These are phyloP conservation scores for Drosophila nasuta DNA, from an alignment of 1,140 invertebrate species.

Conservation along the genomic window DNA sequence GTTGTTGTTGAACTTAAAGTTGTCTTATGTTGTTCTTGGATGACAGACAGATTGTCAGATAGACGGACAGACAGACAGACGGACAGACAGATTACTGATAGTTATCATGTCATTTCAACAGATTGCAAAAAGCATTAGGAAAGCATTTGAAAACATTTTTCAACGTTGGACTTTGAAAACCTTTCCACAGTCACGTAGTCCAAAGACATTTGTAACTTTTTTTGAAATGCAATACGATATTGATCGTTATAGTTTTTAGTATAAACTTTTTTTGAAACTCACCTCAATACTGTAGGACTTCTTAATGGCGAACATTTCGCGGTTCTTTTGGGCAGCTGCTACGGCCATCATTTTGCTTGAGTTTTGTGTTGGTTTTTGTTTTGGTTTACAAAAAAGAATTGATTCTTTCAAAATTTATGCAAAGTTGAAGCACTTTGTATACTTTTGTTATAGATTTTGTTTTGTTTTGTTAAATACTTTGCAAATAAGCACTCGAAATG, in stretches of 20 bases:
- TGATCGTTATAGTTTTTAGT: neutral
- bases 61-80: neutral
- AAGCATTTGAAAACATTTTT: constrained; percentile 18
- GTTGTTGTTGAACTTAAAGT: constrained; percentile 36
- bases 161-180: constrained; percentile 39
- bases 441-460: constrained; percentile 51
- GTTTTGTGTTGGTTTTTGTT: constrained; percentile 58
- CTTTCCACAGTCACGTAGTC: constrained; percentile 74
- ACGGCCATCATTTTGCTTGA: constrained; percentile 90
- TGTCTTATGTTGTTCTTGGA: constrained; percentile 51
- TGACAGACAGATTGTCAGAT: constrained; percentile 25
- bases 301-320: constrained; percentile 97
- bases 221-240: neutral
- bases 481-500: constrained; percentile 83
- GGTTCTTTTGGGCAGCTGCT: constrained; percentile 94
- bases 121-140: constrained; percentile 29
- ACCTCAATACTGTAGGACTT: constrained; percentile 99
- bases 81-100: neutral
- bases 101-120: constrained; percentile 11
- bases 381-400: constrained; percentile 42
- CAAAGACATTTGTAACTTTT: constrained; percentile 24
- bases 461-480: constrained; percentile 52
- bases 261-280: constrained; percentile 85
- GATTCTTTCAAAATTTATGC: constrained; percentile 70
- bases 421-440: constrained; percentile 74